Percentiles rank a stretch among this genome's conserved stretches.
phyloP scores from a whole-genome alignment of 2,113 vertebrate genomes.

The Piliocolobus tephrosceles region DNA sequence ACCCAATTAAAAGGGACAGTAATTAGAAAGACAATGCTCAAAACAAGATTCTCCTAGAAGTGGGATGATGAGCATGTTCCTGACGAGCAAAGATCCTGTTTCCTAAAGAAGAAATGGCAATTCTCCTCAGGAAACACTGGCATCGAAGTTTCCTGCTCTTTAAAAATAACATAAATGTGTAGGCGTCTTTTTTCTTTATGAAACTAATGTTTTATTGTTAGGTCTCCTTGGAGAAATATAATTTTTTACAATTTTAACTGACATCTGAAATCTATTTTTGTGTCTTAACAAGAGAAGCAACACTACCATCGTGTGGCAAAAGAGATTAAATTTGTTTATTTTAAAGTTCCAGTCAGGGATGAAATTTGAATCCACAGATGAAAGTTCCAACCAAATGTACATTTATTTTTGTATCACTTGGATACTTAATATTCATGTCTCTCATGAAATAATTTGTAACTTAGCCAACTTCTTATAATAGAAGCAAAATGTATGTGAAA shows the following conservation, averaged over 20 bases:
- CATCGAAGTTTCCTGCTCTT: conserved; percentile 65
- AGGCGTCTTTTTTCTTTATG: conserved; percentile 50
- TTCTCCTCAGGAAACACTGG: conserved; percentile 68
- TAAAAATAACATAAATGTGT: conserved; percentile 67
- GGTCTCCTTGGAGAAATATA: conserved; percentile 20
- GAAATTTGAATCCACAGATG: background rate
- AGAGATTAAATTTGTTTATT: conserved; percentile 6
- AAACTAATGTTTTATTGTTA: conserved; percentile 49
- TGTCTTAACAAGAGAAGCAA: conserved; percentile 73
- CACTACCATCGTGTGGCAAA: conserved; percentile 83
- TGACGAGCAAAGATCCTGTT: background rate
- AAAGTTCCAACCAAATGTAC: background rate
- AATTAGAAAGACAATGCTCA: conserved; percentile 11
- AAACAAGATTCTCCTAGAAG: conserved; percentile 35
- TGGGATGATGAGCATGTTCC: background rate
- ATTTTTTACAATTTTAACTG: conserved; percentile 39
- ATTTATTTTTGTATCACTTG: background rate
- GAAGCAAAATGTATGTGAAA: conserved; percentile 39
- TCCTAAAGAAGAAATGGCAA: conserved; percentile 39
- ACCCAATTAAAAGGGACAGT: background rate
- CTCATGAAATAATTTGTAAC: conserved; percentile 34
- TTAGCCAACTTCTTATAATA: conserved; percentile 20
- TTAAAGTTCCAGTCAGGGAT: background rate
- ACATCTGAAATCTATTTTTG: background rate
- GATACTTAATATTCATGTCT: background rate